Base-by-base conservation (phyloP, 2,888 invertebrate genomes). In the Drepanosiphum platanoidis region DNA sequence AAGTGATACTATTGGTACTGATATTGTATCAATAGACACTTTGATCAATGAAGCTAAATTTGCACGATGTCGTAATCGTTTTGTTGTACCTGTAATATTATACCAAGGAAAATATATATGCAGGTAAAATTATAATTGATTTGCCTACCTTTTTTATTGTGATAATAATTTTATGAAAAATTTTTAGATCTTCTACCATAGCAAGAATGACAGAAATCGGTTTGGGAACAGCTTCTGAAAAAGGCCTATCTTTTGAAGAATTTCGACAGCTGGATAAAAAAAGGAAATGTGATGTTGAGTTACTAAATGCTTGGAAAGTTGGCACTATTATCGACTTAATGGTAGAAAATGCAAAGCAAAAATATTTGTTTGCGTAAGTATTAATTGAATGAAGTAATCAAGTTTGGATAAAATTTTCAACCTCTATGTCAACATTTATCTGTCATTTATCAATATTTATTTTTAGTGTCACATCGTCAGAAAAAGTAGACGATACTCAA, bases 331-430 rank as follows among this genome's bases (percentile, higher is more conserved):
- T 94, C 87, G 95, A 95, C 90, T 92, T 95, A 82, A 95, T 95
- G 95, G 94, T 95, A 13, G 95, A 95, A 89, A 94, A 95, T 89
- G 94, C 94, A 88, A 95, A 95, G 91, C 93, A 94, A 66, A 95
- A 95, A 90, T 95, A 93, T 90, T 93, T 93, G 87, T 90, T 95
- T 90, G 92, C 94, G 95, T 95, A 91, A 93, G 94, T 91, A 82
- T 86, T 61, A 27, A 86, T 64, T 72, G 11, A 46, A 36, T 22
- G 1, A 70, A 58, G 46, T 30, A 64, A 22, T 27, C 9, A 27
- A 11, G 9, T 61, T 61, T n/a, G 1, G n/a, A 22, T 34, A 77
- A 15, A 30, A 66, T 79, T 66, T 36, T 66, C 22, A 46, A 52
- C 27, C 18, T 7, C 30, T 18, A 46, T 39, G 2, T 30, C 18